Evolutionary conservation across 2,113 vertebrate genomes (phyloP), one percentile per base, ranked within the genome.

Genomic region (Hassar affinis): DNA sequence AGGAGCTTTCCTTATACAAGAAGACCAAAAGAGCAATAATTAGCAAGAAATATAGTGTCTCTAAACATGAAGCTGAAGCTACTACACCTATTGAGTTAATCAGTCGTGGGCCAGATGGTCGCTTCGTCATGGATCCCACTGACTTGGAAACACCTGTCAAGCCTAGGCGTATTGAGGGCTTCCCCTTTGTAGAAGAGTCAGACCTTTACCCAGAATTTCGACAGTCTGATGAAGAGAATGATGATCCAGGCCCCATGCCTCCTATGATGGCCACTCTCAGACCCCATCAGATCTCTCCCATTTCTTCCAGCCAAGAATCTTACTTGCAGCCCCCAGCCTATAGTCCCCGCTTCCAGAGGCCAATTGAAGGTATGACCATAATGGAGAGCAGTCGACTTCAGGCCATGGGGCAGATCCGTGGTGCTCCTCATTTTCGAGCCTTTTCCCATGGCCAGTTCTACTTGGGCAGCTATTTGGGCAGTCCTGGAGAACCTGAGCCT

Each of bases 11-110:
- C 20, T 92, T 99, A 77, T 99, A 99, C 90, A 98, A 96, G 93
- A 99, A 98, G 94, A 98, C 97, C 90, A 99, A 98, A 93, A 92
- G 97, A 93, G 97, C 97, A 93, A 98, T 98, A 95, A 97, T 95
- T 91, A 97, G 96, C 94, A 98, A 97, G 93, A 98, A 97, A 90
- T 97, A 97, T 87, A 95, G 95, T 1, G 95, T 96, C 88, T 95
- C 96, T 89, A 98, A 97, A 91, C 96, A 96, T 0, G 97, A 99
- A 91, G 94, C 95, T 0, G 97, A 99, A 90, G 95, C 96, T 71
- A 98, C 96, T 25, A 97, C 96, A 5, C 98, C 97, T 22, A 99
- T 99, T 0, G 98, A 99, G 88, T 94, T 99, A 71, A 99, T 99
- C 89, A 99, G 97, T 92, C 93, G 98, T 10, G 98, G 98, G 35